A percentile compares a stretch with the other conserved stretches of the same genome.
Conservation (phyloP, 2,888 invertebrate species). For the Platypus cylindrus region DNA sequence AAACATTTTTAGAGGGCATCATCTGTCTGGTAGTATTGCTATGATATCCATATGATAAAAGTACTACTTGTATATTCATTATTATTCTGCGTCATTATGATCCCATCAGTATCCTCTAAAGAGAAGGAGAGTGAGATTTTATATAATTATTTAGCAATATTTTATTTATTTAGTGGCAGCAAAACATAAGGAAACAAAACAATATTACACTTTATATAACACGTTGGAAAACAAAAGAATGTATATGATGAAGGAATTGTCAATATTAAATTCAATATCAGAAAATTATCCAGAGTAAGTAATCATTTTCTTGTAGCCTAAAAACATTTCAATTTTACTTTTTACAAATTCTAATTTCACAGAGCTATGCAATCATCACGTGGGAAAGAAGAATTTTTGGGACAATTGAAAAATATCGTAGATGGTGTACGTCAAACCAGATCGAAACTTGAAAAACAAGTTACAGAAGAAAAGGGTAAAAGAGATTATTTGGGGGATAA, state of each 20-base stretch:
- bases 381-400: constrained; percentile 78
- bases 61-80: too few species aligned
- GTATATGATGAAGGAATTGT: constrained; percentile 85
- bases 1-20: too few species aligned
- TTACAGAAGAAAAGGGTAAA: constrained; percentile 50
- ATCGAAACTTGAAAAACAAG: constrained; percentile 50
- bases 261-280: constrained; percentile 75
- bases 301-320: background rate
- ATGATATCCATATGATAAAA: too few species aligned
- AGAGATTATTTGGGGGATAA: constrained; percentile 52
- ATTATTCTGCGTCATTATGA: too few species aligned
- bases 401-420: constrained; percentile 81
- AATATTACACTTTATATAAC: constrained; percentile 93
- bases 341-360: background rate
- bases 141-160: constrained; percentile 1
- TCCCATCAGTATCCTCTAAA: too few species aligned
- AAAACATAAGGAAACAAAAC: constrained; percentile 94
- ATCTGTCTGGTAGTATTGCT: too few species aligned
- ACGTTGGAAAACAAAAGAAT: constrained; percentile 87
- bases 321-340: background rate
- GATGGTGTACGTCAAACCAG: constrained; percentile 82
- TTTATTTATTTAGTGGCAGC: constrained; percentile 67
- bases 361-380: constrained; percentile 65
- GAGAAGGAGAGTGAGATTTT: too few species aligned
- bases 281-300: constrained; percentile 64